Evolutionary conservation across 2,113 vertebrate genomes (phyloP), one percentile per base, ranked within the genome.

Genomic region (Drymodes brunneopygia): DNA sequence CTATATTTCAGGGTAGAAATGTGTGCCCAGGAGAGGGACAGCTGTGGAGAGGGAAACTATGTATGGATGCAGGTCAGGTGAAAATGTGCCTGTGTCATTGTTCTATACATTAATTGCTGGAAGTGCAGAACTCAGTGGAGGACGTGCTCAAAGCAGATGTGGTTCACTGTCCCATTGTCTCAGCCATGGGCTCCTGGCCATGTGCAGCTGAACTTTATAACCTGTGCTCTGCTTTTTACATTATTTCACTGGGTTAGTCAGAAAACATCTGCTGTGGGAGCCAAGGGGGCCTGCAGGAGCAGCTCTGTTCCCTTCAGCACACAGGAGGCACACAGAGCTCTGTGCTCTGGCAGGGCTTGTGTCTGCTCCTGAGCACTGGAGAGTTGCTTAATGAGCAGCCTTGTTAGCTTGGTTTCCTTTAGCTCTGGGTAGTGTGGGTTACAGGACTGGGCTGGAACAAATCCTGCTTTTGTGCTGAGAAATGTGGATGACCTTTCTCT

Each of bases 101-200:
- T 96, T 96, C 71, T 60, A 6, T 73, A 20, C 88, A 20, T 92
- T 93, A 77, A 79, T 86, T 74, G 61, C 81, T 67, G 93, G 88
- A 95, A 97, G 78, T 97, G 88, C 60, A 75, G 53, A 71, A 79
- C 80, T 73, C 58, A 33, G 50, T 19, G 88, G 75, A 95, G 97
- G 89, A 84, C 93, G 74, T 96, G 85, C 88, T 84, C 80, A 58
- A 35, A 90, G 90, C 96, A 95, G 50, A 69, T 11, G 5, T 40
- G 35, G 54, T 44, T 93, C 84, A 74, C 75, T 8, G 0, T 88
- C 86, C 95, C 88, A 95, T 97, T 97, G 97, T 97, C 83, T 88
- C 47, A 17, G 65, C 15, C 75, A 38, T 40, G 12, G 40, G 74
- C 88, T 87, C 50, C 44, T 80, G 21, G 87, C 91, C n/a, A 11